Percentiles rank a stretch among this genome's conserved stretches.
Evolutionary conservation across 2,113 vertebrate species (phyloP).

Genomic region (Tupaia tana): DNA sequence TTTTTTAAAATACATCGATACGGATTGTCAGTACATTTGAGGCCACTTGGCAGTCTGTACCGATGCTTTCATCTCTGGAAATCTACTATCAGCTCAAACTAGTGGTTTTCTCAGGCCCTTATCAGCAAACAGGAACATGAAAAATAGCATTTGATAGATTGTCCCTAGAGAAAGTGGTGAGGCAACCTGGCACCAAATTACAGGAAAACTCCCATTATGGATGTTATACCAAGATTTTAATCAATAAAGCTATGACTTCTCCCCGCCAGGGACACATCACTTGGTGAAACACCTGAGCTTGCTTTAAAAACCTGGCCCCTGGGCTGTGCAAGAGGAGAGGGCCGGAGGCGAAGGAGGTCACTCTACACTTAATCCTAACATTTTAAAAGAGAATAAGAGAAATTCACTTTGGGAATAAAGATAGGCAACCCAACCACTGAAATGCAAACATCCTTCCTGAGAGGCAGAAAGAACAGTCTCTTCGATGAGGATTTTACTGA

Average conservation of each 20-base stretch:
- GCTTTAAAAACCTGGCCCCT: conserved; percentile 59
- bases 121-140: conserved; percentile 73
- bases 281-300: conserved; percentile 59
- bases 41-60: conserved; percentile 65
- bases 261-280: conserved; percentile 50
- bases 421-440: background rate
- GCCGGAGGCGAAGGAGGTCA: background rate
- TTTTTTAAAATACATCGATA: conserved; percentile 70
- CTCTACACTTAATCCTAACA: background rate
- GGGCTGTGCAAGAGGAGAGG: background rate
- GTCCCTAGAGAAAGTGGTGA: conserved; percentile 68
- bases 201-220: conserved; percentile 76
- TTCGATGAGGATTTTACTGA: background rate
- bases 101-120: conserved; percentile 56
- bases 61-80: conserved; percentile 68
- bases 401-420: background rate
- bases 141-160: conserved; percentile 81
- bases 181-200: conserved; percentile 76
- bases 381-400: conserved; percentile 48
- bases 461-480: background rate
- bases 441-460: background rate
- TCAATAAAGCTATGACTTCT: conserved; percentile 77
- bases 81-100: conserved; percentile 72
- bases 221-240: conserved; percentile 76
- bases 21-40: conserved; percentile 66